These are phyloP conservation scores for Dynastes tityus DNA, from an alignment of 2,888 invertebrate genomes.

Conservation along the genomic window DNA sequence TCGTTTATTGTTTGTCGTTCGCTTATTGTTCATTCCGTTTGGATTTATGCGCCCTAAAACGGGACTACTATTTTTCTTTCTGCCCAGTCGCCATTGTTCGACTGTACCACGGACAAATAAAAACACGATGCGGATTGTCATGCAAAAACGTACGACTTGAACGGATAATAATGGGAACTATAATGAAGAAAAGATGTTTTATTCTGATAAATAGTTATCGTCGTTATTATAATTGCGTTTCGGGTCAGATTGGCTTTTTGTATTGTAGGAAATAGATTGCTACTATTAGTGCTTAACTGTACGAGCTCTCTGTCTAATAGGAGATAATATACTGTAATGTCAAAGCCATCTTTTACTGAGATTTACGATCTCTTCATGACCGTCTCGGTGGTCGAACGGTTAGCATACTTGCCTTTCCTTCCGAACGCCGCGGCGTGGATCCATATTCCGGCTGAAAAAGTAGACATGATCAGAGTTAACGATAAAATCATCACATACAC, in stretches of 20 bases:
- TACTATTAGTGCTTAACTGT: too few relatives aligned
- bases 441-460: too few relatives aligned
- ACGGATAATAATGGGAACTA: conserved; percentile 23
- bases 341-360: too few relatives aligned
- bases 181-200: conserved; percentile 31
- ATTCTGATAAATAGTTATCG: conserved; percentile 16
- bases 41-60: conserved; percentile 41
- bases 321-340: too few relatives aligned
- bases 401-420: too few relatives aligned
- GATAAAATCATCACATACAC: too few relatives aligned
- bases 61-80: conserved; percentile 35
- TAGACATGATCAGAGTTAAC: too few relatives aligned
- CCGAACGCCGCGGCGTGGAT: too few relatives aligned
- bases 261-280: neutral
- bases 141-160: conserved; percentile 35
- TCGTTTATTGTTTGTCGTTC: conserved; percentile 40
- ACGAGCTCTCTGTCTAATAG: too few relatives aligned
- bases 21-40: conserved; percentile 31
- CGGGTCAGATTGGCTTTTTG: neutral
- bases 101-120: conserved; percentile 25
- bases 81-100: conserved; percentile 31
- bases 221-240: neutral
- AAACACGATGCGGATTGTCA: conserved; percentile 27
- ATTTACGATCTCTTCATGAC: too few relatives aligned
- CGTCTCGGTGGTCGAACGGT: too few relatives aligned